These are phyloP conservation scores for Panopea generosa DNA, from an alignment of 2,888 invertebrate genomes.

Conservation along the genomic window DNA sequence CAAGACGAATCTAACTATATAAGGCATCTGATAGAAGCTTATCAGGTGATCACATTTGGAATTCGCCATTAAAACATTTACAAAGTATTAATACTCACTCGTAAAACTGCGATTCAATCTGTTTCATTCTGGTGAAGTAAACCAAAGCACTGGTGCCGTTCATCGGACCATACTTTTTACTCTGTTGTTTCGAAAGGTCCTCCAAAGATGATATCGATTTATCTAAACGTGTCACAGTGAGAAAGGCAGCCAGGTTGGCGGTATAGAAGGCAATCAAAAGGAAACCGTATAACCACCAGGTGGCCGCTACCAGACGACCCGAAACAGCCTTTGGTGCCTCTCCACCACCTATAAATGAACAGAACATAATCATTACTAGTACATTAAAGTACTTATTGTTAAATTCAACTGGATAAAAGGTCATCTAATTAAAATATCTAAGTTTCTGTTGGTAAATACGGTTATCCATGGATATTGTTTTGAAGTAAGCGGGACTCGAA, in stretches of 20 bases:
- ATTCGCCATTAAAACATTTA: too few species aligned
- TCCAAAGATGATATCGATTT: conserved; percentile 96
- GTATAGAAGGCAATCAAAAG: conserved; percentile 99
- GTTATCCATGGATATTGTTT: too few species aligned
- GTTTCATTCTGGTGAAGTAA: conserved; percentile 98
- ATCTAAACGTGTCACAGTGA: conserved; percentile 94
- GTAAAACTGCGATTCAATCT: conserved; percentile 97
- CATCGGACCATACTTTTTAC: conserved; percentile 97
- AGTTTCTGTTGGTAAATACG: too few species aligned
- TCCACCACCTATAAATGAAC: conserved; percentile 77
- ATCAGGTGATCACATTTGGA: too few species aligned
- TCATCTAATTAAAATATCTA: too few species aligned
- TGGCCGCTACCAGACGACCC: conserved; percentile 97
- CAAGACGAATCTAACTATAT: too few species aligned
- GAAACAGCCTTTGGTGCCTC: conserved; percentile 92
- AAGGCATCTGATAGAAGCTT: too few species aligned
- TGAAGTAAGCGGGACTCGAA: too few species aligned
- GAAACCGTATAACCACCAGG: conserved; percentile 99
- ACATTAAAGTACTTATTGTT: too few species aligned
- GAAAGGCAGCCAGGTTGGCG: conserved; percentile 98
- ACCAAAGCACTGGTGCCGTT: conserved; percentile 95
- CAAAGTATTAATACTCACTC: conserved; percentile 91
- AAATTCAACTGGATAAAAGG: too few species aligned
- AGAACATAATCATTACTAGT: neutral
- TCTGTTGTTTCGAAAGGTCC: conserved; percentile 97